A percentile compares a stretch with the other conserved stretches of the same genome.
These are phyloP conservation scores for Pachyuromys duprasi DNA, from an alignment of 2,797 vertebrate species.

Conservation along the genomic window DNA sequence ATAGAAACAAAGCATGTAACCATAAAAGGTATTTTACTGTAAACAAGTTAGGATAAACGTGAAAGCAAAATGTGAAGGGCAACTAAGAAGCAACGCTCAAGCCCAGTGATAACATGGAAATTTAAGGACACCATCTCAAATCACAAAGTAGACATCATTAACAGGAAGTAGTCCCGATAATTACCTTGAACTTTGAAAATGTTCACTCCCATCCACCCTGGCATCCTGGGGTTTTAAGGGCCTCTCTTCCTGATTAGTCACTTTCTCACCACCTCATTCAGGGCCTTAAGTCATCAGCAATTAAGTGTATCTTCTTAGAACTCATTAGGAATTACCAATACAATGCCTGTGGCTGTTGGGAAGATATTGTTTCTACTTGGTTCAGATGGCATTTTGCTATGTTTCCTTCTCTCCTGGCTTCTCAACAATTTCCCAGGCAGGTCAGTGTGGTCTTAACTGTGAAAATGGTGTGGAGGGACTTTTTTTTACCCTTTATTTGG, in stretches of 20 bases:
- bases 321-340: constrained; percentile 5
- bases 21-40: not conserved
- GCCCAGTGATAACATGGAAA: not conserved
- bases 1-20: not conserved
- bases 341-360: not conserved
- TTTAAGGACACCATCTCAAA: constrained; percentile 42
- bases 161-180: not conserved
- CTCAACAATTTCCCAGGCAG: not conserved
- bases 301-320: constrained; percentile 40
- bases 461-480: not conserved
- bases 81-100: not conserved
- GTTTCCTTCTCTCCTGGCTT: not conserved
- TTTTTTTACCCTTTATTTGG: not conserved
- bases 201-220: not conserved
- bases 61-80: not conserved
- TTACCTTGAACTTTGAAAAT: not conserved
- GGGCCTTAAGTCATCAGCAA: not conserved
- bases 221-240: not conserved
- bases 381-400: constrained; percentile 17
- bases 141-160: not conserved
- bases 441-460: constrained; percentile 27
- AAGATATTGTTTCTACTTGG: constrained; percentile 13
- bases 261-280: constrained; percentile 47
- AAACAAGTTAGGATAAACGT: not conserved
- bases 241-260: not conserved